These are phyloP conservation scores for Tryphoninae sp. DNA, from an alignment of 2,888 invertebrate species.

Conservation along the genomic window DNA sequence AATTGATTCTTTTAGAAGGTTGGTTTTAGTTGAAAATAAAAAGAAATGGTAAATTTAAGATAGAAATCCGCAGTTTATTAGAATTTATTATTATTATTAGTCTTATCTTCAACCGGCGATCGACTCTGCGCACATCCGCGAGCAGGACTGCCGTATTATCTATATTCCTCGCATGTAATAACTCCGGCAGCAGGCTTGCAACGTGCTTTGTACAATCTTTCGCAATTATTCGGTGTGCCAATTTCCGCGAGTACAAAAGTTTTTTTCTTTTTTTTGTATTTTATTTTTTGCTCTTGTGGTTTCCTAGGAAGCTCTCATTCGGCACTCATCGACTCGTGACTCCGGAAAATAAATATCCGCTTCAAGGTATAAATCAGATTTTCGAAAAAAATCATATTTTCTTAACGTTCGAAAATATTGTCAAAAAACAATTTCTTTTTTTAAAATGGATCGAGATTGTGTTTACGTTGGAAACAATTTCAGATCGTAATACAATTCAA, in stretches of 20 bases:
- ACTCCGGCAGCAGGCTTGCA: constrained; percentile 32
- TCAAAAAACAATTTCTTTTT: not conserved
- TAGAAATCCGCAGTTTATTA: not conserved
- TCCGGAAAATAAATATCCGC: constrained; percentile 2
- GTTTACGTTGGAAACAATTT: too few relatives aligned
- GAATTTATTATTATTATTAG: constrained; percentile 5
- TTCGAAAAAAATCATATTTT: not conserved
- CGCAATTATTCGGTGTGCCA: constrained; percentile 22
- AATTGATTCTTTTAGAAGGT: too few relatives aligned
- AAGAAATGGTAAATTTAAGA: not conserved
- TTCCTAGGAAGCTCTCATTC: constrained; percentile 1
- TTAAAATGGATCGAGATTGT: too few relatives aligned
- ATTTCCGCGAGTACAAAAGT: constrained; percentile 17
- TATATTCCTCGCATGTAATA: constrained; percentile 30
- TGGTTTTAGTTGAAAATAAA: not conserved
- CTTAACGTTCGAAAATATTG: not conserved
- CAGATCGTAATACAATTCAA: too few relatives aligned
- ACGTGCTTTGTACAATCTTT: constrained; percentile 37
- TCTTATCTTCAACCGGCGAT: constrained; percentile 38
- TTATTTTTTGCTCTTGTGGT: not conserved
- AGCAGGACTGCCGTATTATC: constrained; percentile 18
- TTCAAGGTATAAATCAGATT: not conserved
- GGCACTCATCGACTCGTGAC: constrained; percentile 18
- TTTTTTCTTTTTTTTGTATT: constrained; percentile 7
- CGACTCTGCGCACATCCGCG: constrained; percentile 40